A percentile compares a stretch with the other conserved stretches of the same genome.
Conservation (phyloP, 1,140 invertebrate genomes). For the Arion vulgaris region DNA sequence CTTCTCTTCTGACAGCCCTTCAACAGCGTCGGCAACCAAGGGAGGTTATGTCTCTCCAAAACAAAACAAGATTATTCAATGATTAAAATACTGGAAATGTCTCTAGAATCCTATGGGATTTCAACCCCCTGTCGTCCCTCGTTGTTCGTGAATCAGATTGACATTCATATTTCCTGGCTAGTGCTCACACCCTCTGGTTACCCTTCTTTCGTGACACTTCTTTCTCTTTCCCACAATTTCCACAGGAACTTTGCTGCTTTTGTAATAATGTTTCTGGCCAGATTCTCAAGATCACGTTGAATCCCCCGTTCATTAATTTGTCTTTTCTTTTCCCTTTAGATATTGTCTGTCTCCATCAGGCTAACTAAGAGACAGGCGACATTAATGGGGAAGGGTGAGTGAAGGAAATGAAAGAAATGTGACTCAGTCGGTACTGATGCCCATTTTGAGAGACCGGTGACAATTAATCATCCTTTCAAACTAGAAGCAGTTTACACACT, state of each 20-base stretch:
- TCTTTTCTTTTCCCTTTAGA: not conserved
- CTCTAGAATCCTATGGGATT: not conserved
- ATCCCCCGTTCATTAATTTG: not conserved
- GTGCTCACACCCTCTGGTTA: not conserved
- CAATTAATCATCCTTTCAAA: constrained; percentile 20
- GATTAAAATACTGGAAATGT: not conserved
- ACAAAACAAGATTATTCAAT: not conserved
- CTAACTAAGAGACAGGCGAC: not conserved
- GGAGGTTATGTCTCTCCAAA: not conserved
- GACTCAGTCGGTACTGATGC: not conserved
- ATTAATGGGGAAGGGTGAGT: not conserved
- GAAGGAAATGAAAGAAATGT: not conserved
- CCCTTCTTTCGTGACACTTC: too few relatives aligned
- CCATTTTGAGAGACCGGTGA: not conserved
- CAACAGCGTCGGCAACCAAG: not conserved
- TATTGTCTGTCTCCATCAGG: not conserved
- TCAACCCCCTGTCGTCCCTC: not conserved
- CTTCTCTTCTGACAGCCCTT: not conserved
- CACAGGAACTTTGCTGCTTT: not conserved
- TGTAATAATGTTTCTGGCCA: not conserved
- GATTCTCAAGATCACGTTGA: not conserved
- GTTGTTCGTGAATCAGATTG: not conserved
- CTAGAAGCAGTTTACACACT: constrained; percentile 10
- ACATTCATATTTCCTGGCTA: not conserved
- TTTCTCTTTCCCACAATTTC: not conserved